These are phyloP conservation scores for Piaya cayana DNA, from an alignment of 2,113 vertebrate genomes.

Conservation along the genomic window DNA sequence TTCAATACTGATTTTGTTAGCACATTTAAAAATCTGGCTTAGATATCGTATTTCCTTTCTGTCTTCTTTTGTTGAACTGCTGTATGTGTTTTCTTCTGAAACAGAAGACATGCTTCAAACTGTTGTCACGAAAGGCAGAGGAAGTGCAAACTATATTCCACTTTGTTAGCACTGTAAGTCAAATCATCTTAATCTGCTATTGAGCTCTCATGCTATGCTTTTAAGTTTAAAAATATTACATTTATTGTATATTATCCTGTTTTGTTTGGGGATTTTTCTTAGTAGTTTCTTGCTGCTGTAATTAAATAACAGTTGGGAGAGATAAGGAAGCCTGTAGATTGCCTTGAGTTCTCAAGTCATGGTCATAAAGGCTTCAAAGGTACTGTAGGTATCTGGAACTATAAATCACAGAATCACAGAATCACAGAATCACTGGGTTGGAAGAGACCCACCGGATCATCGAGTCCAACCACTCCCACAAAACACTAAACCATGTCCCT, in stretches of 20 bases:
- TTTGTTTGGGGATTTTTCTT: not conserved
- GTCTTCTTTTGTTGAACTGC: not conserved
- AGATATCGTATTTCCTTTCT: not conserved
- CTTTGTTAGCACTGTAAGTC: not conserved
- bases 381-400: not conserved
- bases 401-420: no score
- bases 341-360: not conserved
- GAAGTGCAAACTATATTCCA: not conserved
- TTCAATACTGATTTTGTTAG: not conserved
- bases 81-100: not conserved
- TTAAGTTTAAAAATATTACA: not conserved
- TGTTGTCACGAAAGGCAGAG: not conserved
- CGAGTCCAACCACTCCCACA: no score
- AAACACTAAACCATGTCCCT: no score
- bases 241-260: not conserved
- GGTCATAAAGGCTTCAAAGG: not conserved
- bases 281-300: not conserved
- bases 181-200: not conserved
- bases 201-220: not conserved
- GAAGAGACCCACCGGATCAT: no score
- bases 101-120: not conserved
- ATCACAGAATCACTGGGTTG: no score
- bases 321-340: not conserved
- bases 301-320: not conserved
- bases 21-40: not conserved